phyloP scores from a whole-genome alignment of 92 coral and sea anemone species.

The Actinostola sp. region DNA sequence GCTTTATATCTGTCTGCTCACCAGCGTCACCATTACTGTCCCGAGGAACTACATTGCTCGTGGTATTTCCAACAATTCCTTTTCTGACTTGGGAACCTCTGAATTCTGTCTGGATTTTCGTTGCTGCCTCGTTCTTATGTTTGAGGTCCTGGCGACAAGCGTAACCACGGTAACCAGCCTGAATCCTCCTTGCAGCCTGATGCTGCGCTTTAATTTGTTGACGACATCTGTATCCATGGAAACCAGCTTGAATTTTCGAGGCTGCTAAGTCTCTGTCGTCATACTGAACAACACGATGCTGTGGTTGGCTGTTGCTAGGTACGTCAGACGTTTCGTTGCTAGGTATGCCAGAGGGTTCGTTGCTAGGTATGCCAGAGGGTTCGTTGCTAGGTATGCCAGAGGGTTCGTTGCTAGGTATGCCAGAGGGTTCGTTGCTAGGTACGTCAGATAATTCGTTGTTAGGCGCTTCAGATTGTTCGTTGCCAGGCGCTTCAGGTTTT shows the following conservation, averaged over 20 bases:
- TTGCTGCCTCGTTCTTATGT: slow-evolving; percentile 59
- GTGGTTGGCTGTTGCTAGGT: neutral
- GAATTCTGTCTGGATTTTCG: slow-evolving; percentile 63
- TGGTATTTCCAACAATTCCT: neutral
- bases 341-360: neutral
- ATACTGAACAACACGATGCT: slow-evolving; percentile 24
- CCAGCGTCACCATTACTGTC: slow-evolving; percentile 59
- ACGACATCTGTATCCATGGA: slow-evolving; percentile 80
- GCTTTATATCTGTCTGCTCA: no score
- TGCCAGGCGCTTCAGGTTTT: neutral
- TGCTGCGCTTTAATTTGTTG: slow-evolving; percentile 34
- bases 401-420: neutral
- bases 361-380: neutral
- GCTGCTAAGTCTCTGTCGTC: slow-evolving; percentile 72
- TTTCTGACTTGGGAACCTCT: slow-evolving; percentile 61
- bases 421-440: neutral
- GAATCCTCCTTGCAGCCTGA: slow-evolving; percentile 79
- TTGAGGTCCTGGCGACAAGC: slow-evolving; percentile 46
- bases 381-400: neutral
- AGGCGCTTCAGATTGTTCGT: neutral
- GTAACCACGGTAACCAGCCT: slow-evolving; percentile 91
- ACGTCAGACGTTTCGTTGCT: neutral
- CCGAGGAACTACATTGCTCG: neutral
- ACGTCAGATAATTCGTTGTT: neutral
- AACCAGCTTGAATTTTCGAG: slow-evolving; percentile 80